phyloP scores from a whole-genome alignment of 2,113 vertebrate species.

The Mormyrus lacerda region DNA sequence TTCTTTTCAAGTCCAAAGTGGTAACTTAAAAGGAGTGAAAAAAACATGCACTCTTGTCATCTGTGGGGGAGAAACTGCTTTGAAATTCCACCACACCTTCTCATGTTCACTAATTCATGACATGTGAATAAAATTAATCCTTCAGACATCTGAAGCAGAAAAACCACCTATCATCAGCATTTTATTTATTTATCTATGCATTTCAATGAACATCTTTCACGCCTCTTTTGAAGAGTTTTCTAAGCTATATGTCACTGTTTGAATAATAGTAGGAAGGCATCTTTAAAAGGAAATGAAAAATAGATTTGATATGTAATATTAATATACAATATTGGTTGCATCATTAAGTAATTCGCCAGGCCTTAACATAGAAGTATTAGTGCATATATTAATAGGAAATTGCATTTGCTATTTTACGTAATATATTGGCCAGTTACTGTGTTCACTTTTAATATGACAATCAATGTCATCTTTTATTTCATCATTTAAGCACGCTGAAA shows the following conservation, averaged over 20 bases:
- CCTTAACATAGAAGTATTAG: neutral
- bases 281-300: neutral
- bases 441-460: conserved; percentile 2
- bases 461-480: neutral
- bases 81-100: neutral
- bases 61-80: neutral
- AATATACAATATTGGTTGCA: neutral
- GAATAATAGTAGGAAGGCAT: neutral
- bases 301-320: neutral
- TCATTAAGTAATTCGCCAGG: neutral
- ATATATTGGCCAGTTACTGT: neutral
- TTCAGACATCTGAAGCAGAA: neutral
- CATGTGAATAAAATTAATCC: conserved; percentile 4
- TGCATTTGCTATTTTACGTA: neutral
- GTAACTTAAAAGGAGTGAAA: neutral
- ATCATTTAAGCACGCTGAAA: neutral
- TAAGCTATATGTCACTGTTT: neutral
- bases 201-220: neutral
- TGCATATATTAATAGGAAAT: neutral
- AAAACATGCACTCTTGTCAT: neutral
- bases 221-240: neutral
- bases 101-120: neutral
- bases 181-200: neutral
- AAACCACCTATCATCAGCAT: neutral
- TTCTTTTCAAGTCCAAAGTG: neutral